These are phyloP conservation scores for Phoxinus dragarum DNA, from an alignment of 2,797 vertebrate species.

Conservation along the genomic window DNA sequence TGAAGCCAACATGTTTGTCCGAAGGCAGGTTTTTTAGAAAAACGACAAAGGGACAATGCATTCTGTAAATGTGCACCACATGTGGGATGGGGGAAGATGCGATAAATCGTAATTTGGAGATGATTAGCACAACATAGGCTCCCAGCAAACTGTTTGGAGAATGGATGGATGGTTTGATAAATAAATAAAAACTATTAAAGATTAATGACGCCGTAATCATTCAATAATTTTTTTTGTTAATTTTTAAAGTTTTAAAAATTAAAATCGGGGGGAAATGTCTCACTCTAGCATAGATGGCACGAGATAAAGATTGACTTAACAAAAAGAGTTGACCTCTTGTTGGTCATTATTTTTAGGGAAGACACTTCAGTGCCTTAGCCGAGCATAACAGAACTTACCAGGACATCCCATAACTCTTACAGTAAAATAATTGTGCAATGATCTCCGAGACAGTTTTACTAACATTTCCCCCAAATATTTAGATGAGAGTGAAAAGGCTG, in stretches of 20 bases:
- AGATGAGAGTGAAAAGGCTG: conserved; percentile 52
- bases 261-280: not conserved
- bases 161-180: not conserved
- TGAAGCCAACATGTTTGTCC: not conserved
- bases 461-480: conserved; percentile 62
- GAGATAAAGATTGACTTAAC: conserved; percentile 22
- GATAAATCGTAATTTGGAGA: not conserved
- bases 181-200: no score
- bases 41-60: not conserved
- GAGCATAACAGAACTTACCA: conserved; percentile 21
- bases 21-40: not conserved
- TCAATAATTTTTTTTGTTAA: not conserved
- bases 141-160: not conserved
- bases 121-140: not conserved
- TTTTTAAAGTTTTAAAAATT: not conserved
- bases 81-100: not conserved
- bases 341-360: not conserved
- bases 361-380: not conserved
- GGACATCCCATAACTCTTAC: conserved; percentile 48
- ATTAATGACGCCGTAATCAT: not conserved
- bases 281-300: not conserved
- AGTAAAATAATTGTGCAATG: conserved; percentile 51
- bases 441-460: conserved; percentile 54
- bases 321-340: not conserved
- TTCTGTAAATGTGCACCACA: not conserved